Evolutionary conservation across 2,888 invertebrate species (phyloP).

Genomic region (Agrotis ipsilon): DNA sequence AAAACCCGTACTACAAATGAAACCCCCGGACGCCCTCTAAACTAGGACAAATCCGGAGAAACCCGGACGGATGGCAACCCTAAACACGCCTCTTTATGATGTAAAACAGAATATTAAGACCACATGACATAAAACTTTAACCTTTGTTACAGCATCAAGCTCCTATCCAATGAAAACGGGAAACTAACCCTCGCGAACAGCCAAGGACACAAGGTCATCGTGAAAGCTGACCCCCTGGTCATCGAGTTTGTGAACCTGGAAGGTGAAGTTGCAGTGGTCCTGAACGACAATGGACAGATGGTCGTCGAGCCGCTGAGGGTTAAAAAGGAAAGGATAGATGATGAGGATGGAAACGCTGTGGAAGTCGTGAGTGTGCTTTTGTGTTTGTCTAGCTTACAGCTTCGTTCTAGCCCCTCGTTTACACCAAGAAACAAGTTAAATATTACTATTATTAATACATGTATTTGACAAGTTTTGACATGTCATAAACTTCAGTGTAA

Average conservation of each 20-base stretch:
- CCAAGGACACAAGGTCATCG: conserved; percentile 87
- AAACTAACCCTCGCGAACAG: conserved; percentile 78
- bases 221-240: conserved; percentile 95
- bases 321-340: conserved; percentile 90
- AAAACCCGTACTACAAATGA: no score
- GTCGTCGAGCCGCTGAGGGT: conserved; percentile 96
- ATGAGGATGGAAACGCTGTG: conserved; percentile 74
- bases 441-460: no score
- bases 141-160: conserved; percentile 76
- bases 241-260: conserved; percentile 95
- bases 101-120: conserved; percentile 4
- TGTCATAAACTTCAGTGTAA: no score
- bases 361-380: conserved; percentile 79
- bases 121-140: background rate
- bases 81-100: conserved; percentile 18
- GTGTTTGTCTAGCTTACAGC: conserved; percentile 51
- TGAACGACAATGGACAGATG: conserved; percentile 97
- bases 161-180: conserved; percentile 80
- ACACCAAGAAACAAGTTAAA: no score
- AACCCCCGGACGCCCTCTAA: no score
- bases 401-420: no score
- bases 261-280: conserved; percentile 93
- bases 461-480: no score
- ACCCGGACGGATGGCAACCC: no score
- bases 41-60: no score